phyloP scores from a whole-genome alignment of 2,888 invertebrate species.

The Vannuccia rotundouncinata region DNA sequence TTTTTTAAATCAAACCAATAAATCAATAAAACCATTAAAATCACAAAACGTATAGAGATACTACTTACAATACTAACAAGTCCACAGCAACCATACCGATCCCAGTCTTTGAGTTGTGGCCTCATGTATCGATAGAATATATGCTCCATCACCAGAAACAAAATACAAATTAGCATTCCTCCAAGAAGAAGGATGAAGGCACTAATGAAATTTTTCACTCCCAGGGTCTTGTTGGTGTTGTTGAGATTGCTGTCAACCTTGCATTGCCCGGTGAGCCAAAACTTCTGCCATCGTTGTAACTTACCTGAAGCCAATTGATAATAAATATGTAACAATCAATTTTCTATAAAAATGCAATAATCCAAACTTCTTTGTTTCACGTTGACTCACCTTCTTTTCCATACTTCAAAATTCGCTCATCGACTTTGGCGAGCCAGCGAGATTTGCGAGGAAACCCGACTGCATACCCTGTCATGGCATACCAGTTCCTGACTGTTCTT shows the following conservation, averaged over 20 bases:
- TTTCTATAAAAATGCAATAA: neutral
- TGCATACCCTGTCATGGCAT: constrained; percentile 94
- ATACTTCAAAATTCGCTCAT: constrained; percentile 48
- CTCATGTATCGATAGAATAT: constrained; percentile 78
- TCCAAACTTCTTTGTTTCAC: neutral
- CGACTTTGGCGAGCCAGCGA: constrained; percentile 49
- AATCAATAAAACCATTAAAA: too few relatives aligned
- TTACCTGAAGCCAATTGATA: constrained; percentile 74
- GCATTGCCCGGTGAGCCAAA: constrained; percentile 95
- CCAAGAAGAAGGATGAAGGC: constrained; percentile 90
- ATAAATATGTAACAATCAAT: too few relatives aligned
- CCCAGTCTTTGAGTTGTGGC: constrained; percentile 56
- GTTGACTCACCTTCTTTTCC: constrained; percentile 48
- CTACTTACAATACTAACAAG: constrained; percentile 81
- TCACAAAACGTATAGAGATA: too few relatives aligned
- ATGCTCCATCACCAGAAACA: constrained; percentile 80
- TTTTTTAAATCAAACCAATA: too few relatives aligned
- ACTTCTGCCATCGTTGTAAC: constrained; percentile 76
- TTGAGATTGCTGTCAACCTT: constrained; percentile 65
- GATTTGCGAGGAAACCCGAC: constrained; percentile 93
- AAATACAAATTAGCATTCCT: constrained; percentile 80
- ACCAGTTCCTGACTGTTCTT: constrained; percentile 94
- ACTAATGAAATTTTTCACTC: constrained; percentile 77
- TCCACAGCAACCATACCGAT: constrained; percentile 83
- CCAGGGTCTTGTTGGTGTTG: constrained; percentile 66